These are phyloP conservation scores for Cyphomyrmex costatus DNA, from an alignment of 1,140 invertebrate genomes.

Conservation along the genomic window DNA sequence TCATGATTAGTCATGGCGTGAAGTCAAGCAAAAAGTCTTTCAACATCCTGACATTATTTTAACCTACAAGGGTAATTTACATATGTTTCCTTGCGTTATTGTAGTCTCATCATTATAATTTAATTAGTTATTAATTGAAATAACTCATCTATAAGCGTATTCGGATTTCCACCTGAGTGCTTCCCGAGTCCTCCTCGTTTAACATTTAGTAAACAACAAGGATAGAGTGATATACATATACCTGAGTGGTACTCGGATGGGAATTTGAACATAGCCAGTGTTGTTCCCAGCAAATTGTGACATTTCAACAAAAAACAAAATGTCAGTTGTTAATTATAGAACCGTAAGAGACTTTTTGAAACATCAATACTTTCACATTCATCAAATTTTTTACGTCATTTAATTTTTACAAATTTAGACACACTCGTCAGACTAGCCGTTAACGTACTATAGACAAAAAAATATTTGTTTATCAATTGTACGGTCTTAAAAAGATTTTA, in stretches of 20 bases:
- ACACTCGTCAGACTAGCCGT: too few species aligned
- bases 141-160: not conserved
- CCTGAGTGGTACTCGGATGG: too few species aligned
- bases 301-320: not conserved
- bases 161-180: too few species aligned
- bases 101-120: not conserved
- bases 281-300: not conserved
- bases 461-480: too few species aligned
- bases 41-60: slow-evolving; percentile 2
- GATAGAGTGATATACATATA: too few species aligned
- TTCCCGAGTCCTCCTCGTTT: too few species aligned
- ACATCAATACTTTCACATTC: not conserved
- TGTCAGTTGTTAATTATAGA: not conserved
- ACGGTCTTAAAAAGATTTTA: too few species aligned
- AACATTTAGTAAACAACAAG: too few species aligned
- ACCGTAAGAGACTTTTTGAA: not conserved
- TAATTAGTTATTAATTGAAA: slow-evolving; percentile 27
- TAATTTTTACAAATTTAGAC: not conserved
- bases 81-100: not conserved
- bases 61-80: slow-evolving; percentile 14
- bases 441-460: too few species aligned
- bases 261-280: not conserved
- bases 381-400: not conserved
- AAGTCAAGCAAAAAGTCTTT: slow-evolving; percentile 36
- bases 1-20: not conserved